Evolutionary conservation across 2,888 invertebrate genomes (phyloP).

Genomic region (Ennomos quercinarius): DNA sequence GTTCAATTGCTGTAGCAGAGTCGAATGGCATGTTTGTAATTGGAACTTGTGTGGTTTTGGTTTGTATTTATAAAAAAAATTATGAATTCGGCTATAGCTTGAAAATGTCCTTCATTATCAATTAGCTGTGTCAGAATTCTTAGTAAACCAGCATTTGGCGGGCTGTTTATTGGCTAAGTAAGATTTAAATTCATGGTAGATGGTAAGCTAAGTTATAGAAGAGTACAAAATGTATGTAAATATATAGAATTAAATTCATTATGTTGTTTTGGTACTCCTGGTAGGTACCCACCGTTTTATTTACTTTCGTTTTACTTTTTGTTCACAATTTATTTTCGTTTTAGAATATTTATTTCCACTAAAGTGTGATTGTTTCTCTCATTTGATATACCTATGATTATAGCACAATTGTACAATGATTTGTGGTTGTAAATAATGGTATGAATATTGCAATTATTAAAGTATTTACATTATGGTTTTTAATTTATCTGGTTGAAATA

Average conservation of each 20-base stretch:
- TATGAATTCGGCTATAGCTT: slow-evolving; percentile 1
- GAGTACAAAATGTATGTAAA: slow-evolving; percentile 36
- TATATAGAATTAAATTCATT: slow-evolving; percentile 13
- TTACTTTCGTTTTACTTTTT: slow-evolving; percentile 56
- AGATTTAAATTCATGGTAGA: slow-evolving; percentile 17
- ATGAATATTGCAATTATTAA: slow-evolving; percentile 82
- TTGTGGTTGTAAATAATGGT: slow-evolving; percentile 80
- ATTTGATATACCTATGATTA: slow-evolving; percentile 47
- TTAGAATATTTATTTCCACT: slow-evolving; percentile 50
- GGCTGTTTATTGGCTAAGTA: slow-evolving; percentile 17
- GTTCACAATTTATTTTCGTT: slow-evolving; percentile 62
- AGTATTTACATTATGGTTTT: slow-evolving; percentile 70
- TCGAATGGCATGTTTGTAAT: slow-evolving; percentile 12
- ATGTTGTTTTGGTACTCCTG: slow-evolving; percentile 25
- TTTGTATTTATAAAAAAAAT: slow-evolving; percentile 29
- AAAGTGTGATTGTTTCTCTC: slow-evolving; percentile 56
- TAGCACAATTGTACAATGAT: slow-evolving; percentile 79
- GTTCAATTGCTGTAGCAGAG: slow-evolving; percentile 2
- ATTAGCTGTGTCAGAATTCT: slow-evolving; percentile 9
- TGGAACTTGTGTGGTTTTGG: slow-evolving; percentile 22
- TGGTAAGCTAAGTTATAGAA: slow-evolving; percentile 24
- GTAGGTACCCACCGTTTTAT: slow-evolving; percentile 4
- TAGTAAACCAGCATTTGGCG: slow-evolving; percentile 2
- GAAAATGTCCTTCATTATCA: slow-evolving; percentile 6
- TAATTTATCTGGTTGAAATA: not conserved